phyloP scores from a whole-genome alignment of 2,888 invertebrate species.

The Eulithis prunata region DNA sequence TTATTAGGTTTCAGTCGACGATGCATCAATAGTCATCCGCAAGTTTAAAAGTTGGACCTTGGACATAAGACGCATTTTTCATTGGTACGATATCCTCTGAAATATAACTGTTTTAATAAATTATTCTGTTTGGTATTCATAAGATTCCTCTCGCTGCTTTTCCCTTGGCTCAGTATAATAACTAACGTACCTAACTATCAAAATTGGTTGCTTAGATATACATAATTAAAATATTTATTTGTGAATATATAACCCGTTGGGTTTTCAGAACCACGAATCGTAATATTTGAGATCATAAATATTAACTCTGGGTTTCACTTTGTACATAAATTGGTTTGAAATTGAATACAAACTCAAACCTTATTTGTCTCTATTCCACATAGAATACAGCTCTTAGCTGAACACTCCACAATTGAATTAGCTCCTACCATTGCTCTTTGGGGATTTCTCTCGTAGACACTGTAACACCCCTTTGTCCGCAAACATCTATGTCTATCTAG shows the following conservation, averaged over 20 bases:
- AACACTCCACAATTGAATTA: constrained; percentile 36
- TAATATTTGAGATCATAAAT: constrained; percentile 4
- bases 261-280: background rate
- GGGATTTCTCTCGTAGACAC: constrained; percentile 35
- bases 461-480: constrained; percentile 29
- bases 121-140: too few species aligned
- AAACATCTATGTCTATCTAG: background rate
- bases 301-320: constrained; percentile 7
- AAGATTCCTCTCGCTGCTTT: too few species aligned
- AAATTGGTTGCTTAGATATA: too few species aligned
- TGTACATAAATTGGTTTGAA: constrained; percentile 6
- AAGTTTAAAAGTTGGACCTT: too few species aligned
- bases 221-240: background rate
- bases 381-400: constrained; percentile 15
- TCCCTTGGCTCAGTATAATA: too few species aligned
- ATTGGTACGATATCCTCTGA: too few species aligned
- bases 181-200: too few species aligned
- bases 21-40: too few species aligned
- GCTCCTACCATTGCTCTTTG: constrained; percentile 40
- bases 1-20: too few species aligned
- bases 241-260: background rate
- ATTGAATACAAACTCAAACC: constrained; percentile 8
- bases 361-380: constrained; percentile 19
- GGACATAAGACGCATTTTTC: too few species aligned
- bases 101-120: too few species aligned